Percentiles rank a stretch among this genome's conserved stretches.
phyloP scores from a whole-genome alignment of 2,113 vertebrate genomes.

The Phoxinus phoxinus region DNA sequence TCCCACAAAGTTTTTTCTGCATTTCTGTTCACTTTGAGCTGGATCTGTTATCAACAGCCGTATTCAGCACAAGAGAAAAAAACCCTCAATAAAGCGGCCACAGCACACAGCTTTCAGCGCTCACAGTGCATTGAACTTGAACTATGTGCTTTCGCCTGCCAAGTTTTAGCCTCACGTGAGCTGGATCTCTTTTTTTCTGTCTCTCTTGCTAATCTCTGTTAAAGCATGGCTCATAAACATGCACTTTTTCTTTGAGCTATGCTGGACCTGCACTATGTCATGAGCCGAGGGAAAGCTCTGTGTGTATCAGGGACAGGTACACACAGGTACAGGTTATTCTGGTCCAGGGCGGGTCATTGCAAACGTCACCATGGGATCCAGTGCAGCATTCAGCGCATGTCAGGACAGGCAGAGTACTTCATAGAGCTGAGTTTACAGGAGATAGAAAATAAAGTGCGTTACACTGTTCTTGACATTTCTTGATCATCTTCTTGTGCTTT shows the following conservation, averaged over 20 bases:
- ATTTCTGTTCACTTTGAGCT: background rate
- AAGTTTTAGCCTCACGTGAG: conserved; percentile 31
- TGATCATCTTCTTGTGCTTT: too few species aligned
- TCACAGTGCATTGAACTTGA: conserved; percentile 18
- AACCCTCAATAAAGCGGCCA: background rate
- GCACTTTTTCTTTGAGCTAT: background rate
- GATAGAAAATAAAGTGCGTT: background rate
- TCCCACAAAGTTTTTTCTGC: background rate
- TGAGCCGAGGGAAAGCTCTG: background rate
- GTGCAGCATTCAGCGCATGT: conserved; percentile 19
- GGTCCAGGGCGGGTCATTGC: background rate
- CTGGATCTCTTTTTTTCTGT: background rate
- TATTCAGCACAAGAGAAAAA: conserved; percentile 34
- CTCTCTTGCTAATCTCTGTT: background rate
- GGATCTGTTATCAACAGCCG: background rate
- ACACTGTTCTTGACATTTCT: background rate
- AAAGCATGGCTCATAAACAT: background rate
- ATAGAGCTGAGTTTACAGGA: background rate
- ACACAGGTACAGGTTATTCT: conserved; percentile 23
- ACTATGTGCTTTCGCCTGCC: conserved; percentile 18
- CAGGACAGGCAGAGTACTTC: conserved; percentile 14
- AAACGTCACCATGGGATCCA: background rate
- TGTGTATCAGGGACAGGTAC: background rate
- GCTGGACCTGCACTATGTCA: background rate
- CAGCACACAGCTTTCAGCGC: conserved; percentile 29